phyloP scores from a whole-genome alignment of 92 coral and sea anemone genomes.

The Zoanthus solanderi region DNA sequence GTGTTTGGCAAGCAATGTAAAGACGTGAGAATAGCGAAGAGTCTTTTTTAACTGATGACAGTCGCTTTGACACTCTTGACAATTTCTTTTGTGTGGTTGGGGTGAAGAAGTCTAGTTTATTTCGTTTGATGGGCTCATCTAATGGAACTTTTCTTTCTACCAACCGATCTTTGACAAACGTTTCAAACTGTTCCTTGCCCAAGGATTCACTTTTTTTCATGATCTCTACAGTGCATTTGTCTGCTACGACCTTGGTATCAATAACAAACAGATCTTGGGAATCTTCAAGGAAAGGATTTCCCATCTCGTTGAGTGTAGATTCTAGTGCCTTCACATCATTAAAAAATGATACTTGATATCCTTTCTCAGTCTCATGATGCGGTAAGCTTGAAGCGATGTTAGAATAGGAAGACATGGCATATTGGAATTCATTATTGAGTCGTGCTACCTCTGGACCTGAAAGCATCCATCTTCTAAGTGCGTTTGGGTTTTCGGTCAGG shows the following conservation, averaged over 20 bases:
- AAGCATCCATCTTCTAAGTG: constrained; percentile 53
- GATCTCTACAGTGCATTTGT: constrained; percentile 2
- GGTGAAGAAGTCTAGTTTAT: constrained; percentile 33
- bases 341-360: constrained; percentile 14
- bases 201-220: constrained; percentile 25
- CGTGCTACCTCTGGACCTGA: constrained; percentile 29
- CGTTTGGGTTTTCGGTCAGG: constrained; percentile 35
- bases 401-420: constrained; percentile 13
- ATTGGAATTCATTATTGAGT: constrained; percentile 15
- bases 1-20: constrained; percentile 16
- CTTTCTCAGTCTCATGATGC: constrained; percentile 15
- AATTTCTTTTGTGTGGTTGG: constrained; percentile 7
- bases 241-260: constrained; percentile 31
- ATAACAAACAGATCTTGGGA: constrained; percentile 13
- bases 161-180: constrained; percentile 42
- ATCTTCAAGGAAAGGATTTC: constrained; percentile 16
- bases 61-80: constrained; percentile 30
- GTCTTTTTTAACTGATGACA: constrained; percentile 27
- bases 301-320: constrained; percentile 17
- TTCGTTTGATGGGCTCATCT: constrained; percentile 22
- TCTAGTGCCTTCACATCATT: constrained; percentile 17
- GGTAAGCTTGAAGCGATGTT: constrained; percentile 15
- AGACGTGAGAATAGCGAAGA: constrained; percentile 15
- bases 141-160: constrained; percentile 17
- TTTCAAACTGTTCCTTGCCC: constrained; percentile 36